A percentile compares a stretch with the other conserved stretches of the same genome.
Conservation (phyloP, 2,888 invertebrate genomes). For the Lochmaea capreae region DNA sequence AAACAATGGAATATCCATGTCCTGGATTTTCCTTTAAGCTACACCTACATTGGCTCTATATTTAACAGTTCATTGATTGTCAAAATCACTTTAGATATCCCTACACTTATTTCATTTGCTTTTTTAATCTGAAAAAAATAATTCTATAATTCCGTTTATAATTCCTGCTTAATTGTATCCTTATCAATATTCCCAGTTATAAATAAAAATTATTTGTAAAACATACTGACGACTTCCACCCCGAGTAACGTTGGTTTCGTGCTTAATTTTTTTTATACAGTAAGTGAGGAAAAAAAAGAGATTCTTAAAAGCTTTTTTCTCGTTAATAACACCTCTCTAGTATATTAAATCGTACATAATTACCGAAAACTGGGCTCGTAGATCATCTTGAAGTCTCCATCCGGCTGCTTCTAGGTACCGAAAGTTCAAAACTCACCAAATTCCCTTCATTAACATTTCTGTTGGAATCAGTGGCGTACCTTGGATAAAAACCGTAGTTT, state of each 20-base stretch:
- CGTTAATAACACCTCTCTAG: conserved; percentile 33
- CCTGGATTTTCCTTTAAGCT: too few relatives aligned
- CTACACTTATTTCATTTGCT: too few relatives aligned
- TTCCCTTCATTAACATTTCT: conserved; percentile 20
- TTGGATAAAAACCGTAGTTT: conserved; percentile 11
- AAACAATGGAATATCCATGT: too few relatives aligned
- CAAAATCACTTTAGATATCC: too few relatives aligned
- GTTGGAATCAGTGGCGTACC: conserved; percentile 5
- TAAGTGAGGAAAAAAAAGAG: conserved; percentile 13
- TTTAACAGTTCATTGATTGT: too few relatives aligned
- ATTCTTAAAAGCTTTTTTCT: conserved; percentile 31
- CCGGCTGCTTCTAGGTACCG: conserved; percentile 36
- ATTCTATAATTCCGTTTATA: neutral
- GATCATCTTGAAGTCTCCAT: conserved; percentile 44
- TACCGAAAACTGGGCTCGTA: conserved; percentile 37
- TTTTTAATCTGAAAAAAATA: too few relatives aligned
- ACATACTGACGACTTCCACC: neutral
- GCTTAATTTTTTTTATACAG: neutral
- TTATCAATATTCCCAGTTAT: neutral
- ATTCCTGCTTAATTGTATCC: neutral
- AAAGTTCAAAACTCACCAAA: conserved; percentile 14
- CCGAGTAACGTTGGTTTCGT: neutral
- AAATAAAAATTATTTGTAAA: neutral
- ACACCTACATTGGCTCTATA: too few relatives aligned
- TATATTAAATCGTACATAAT: conserved; percentile 26